Evolutionary conservation across 2,888 invertebrate species (phyloP), one percentile per base, ranked within the genome.

Genomic region (Leptinotarsa juncta): DNA sequence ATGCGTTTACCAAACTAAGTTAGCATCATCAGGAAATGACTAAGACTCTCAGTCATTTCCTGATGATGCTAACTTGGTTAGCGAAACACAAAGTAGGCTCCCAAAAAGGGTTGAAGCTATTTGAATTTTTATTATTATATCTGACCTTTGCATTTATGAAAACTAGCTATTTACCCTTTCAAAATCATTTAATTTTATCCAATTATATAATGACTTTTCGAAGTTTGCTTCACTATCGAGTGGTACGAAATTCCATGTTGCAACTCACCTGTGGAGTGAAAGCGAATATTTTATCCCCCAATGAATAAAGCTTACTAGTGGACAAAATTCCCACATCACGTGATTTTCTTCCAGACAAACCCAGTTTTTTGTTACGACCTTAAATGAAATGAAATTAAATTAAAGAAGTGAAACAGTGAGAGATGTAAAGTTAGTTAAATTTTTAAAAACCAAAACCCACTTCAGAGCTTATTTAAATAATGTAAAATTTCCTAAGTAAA

Each of bases 261-360:
- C 73, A 76, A 85, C 87, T 89, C 89, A 98, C 98, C 95, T 99
- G 98, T 62, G 99, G 99, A 5, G 98, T 98, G 87, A 99, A 99
- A 0, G 98, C 98, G 88, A 99, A 97, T 84, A 98, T 97, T 86
- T 95, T 93, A 87, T 98, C 97, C 83, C 97, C 96, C 71, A 99
- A 89, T 1, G 97, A 96, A 88, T 99, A 99, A 78, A 99, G 90
- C 90, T 99, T 98, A 89, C 98, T 99, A 53, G 99, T 99, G 86
- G 98, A 97, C 26, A 99, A 90, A 82, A 99, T 96, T 79, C 99
- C 99, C 70, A 99, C 97, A 87, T 99, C 98, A 72, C 97, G 92
- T 0, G 97, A 96, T 85, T 97, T 97, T 82, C 99, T 91, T 71
- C 99, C 99, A n/a, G 96, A 95, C 55, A 99, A 88, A 18, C 95